Base-by-base conservation (phyloP, 2,888 invertebrate genomes). In the Philereme vetulata region DNA sequence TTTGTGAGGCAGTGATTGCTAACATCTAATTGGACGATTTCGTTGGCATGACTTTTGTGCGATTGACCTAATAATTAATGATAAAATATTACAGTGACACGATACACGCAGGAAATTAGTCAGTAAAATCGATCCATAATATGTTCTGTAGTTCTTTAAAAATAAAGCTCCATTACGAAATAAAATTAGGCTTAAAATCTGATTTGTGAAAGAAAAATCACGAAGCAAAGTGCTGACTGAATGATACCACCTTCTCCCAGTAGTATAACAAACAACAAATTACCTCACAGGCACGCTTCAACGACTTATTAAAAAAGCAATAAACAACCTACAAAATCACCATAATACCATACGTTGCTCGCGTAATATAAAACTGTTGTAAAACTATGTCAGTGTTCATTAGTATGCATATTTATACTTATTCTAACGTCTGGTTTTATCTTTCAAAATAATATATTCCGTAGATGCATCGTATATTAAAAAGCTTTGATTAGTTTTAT, bases 1-100 rank as follows among this genome's bases (percentile, higher is more conserved):
- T 80, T 86, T 83, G 92, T 89, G 92, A 92, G 91, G 91, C 92
- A 92, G 90, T 92, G 91, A 91, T 88, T 89, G 90, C 91, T 86
- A 84, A 82, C 72, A 74, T 82, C 82, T 85, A 86, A 85, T 77
- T 75, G 64, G 71, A 78, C 74, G 53, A 54, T 51, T 10, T 59
- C 8, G 4, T 44, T 60, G 35, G 21, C 21, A 60, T 58, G 47
- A 40, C 45, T 49, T 42, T 49, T 45, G 63, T 66, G 68, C 59
- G 38, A 49, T 55, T 21, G 50, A 60, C 50, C 48, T 56, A 58
- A 53, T 56, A 40, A 54, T 54, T 4, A 48, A 61, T 34, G 4
- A 48, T 44, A 55, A 45, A 45, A 51, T 46, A 51, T 48, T 35
- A 54, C 58, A 51, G 51, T 51, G 58, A 55, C 55, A 47, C 59